phyloP scores from a whole-genome alignment of 1,140 invertebrate genomes.

The Penaeus indicus region DNA sequence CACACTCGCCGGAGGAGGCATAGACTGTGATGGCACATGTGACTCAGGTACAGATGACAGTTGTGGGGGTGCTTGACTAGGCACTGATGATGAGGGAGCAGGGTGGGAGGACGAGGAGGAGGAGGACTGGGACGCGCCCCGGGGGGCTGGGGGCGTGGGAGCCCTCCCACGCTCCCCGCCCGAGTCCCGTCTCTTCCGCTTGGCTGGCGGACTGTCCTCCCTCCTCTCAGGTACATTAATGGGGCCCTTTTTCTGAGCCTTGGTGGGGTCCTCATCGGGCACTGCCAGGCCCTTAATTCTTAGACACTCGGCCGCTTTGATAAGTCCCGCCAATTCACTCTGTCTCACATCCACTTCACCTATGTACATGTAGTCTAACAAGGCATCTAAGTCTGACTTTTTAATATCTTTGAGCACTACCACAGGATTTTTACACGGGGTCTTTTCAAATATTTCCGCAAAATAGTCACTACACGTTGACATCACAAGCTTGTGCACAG shows the following conservation, averaged over 20 bases:
- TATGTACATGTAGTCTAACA: slow-evolving; percentile 63
- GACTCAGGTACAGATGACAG: slow-evolving; percentile 60
- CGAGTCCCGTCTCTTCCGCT: slow-evolving; percentile 60
- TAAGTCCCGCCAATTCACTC: slow-evolving; percentile 58
- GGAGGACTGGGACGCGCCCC: slow-evolving; percentile 50
- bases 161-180: slow-evolving; percentile 47
- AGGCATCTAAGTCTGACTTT: slow-evolving; percentile 59
- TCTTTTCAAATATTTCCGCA: slow-evolving; percentile 62
- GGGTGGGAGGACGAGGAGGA: slow-evolving; percentile 43
- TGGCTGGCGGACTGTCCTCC: slow-evolving; percentile 60
- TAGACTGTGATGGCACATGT: slow-evolving; percentile 61
- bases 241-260: slow-evolving; percentile 54
- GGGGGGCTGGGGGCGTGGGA: slow-evolving; percentile 36
- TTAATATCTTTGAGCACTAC: slow-evolving; percentile 62
- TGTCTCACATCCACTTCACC: slow-evolving; percentile 60
- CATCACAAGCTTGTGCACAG: slow-evolving; percentile 63
- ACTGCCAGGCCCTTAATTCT: slow-evolving; percentile 61
- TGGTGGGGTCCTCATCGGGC: slow-evolving; percentile 59
- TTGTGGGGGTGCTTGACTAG: slow-evolving; percentile 60
- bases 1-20: slow-evolving; percentile 43
- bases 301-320: slow-evolving; percentile 60
- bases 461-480: slow-evolving; percentile 63
- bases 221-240: slow-evolving; percentile 53
- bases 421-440: slow-evolving; percentile 61
- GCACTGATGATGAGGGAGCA: slow-evolving; percentile 57